A percentile compares a stretch with the other conserved stretches of the same genome.
These are phyloP conservation scores for Avahi laniger DNA, from an alignment of 2,797 vertebrate genomes.

Conservation along the genomic window DNA sequence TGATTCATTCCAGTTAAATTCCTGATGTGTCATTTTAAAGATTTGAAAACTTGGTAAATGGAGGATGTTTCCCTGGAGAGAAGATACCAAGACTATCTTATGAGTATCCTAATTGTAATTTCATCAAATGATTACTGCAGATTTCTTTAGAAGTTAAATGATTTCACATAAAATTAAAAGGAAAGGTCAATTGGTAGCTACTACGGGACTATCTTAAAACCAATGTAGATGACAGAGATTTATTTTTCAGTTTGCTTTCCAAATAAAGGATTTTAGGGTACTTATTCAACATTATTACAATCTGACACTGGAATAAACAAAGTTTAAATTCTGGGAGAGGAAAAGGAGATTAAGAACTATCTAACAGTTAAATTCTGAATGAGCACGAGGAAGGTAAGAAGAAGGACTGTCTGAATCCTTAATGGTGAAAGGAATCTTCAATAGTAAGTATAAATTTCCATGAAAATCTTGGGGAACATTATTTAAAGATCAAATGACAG, in stretches of 20 bases:
- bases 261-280: slow-evolving; percentile 37
- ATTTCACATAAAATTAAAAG: slow-evolving; percentile 1
- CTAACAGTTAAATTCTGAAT: slow-evolving; percentile 25
- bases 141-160: slow-evolving; percentile 8
- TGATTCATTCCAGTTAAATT: background rate
- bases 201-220: background rate
- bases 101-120: background rate
- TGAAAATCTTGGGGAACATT: background rate
- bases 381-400: background rate
- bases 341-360: background rate
- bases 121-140: background rate
- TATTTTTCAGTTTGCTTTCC: slow-evolving; percentile 25
- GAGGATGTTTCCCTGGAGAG: background rate
- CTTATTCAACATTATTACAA: background rate
- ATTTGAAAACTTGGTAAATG: slow-evolving; percentile 33
- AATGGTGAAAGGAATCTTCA: background rate
- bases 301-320: background rate
- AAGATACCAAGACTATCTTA: background rate
- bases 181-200: slow-evolving; percentile 1
- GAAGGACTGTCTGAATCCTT: background rate
- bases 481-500: background rate
- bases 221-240: background rate
- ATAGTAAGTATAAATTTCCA: background rate
- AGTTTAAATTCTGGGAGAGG: slow-evolving; percentile 30
- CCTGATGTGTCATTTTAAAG: background rate